phyloP scores from a whole-genome alignment of 2,888 invertebrate species.

The Pedicia rivosa region DNA sequence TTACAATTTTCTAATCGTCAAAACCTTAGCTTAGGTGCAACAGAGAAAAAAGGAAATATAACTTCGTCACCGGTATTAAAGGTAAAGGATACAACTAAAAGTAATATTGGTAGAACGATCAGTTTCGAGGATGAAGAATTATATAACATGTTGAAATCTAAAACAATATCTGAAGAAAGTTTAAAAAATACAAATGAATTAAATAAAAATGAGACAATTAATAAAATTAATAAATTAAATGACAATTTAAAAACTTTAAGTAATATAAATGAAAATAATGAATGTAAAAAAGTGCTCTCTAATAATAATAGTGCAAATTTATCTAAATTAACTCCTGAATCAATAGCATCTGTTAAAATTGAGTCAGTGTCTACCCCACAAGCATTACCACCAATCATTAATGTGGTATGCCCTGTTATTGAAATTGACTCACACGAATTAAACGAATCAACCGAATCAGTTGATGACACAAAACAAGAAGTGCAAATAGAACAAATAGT shows the following conservation, averaged over 20 bases:
- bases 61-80: no score
- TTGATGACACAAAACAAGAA: constrained; percentile 6
- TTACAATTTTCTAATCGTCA: constrained; percentile 15
- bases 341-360: no score
- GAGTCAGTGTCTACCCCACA: constrained; percentile 1
- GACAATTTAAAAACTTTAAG: constrained; percentile 5
- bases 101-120: not conserved
- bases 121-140: constrained; percentile 8
- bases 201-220: constrained; percentile 2
- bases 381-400: constrained; percentile 11
- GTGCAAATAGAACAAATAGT: not conserved
- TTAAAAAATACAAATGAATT: not conserved
- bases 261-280: not conserved
- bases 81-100: no score
- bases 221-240: constrained; percentile 3
- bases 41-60: no score
- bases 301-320: constrained; percentile 1
- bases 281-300: constrained; percentile 4
- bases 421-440: constrained; percentile 10
- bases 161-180: constrained; percentile 6
- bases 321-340: not conserved
- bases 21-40: no score
- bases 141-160: constrained; percentile 5
- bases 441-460: constrained; percentile 8
- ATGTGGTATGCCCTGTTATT: constrained; percentile 13